Conservation (phyloP, 2,888 invertebrate species). For the Polietes domitor region DNA sequence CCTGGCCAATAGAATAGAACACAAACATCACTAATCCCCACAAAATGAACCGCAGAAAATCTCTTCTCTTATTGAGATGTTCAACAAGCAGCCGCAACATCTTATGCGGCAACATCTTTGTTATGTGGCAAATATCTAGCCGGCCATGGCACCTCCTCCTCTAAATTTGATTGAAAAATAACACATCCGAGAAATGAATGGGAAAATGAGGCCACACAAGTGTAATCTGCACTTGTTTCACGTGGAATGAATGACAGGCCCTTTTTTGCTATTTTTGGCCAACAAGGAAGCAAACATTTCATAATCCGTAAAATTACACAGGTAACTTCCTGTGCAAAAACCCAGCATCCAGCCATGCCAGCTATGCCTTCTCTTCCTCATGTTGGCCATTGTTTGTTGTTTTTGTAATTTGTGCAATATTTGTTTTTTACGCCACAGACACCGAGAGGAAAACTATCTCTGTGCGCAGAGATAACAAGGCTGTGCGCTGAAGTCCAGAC, state of each 20-base stretch:
- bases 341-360: neutral
- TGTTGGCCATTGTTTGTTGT: constrained; percentile 31
- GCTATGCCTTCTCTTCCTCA: neutral
- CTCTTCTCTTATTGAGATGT: constrained; percentile 41
- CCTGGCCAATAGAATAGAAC: neutral
- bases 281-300: constrained; percentile 46
- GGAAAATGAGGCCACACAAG: constrained; percentile 65
- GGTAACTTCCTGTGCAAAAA: constrained; percentile 66
- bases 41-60: constrained; percentile 62
- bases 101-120: too few relatives aligned
- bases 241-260: constrained; percentile 46
- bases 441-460: neutral
- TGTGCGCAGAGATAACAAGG: neutral
- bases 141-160: neutral
- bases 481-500: neutral
- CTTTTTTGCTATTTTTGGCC: neutral
- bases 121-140: constrained; percentile 37
- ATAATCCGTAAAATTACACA: constrained; percentile 67
- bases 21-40: constrained; percentile 54
- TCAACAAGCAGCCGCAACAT: too few relatives aligned
- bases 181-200: constrained; percentile 46
- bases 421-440: constrained; percentile 20
- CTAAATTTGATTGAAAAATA: constrained; percentile 46
- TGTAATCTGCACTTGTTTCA: constrained; percentile 59
- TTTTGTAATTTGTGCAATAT: constrained; percentile 48